Conservation (phyloP, 2,888 invertebrate genomes). For the Standfussiana lucernea region DNA sequence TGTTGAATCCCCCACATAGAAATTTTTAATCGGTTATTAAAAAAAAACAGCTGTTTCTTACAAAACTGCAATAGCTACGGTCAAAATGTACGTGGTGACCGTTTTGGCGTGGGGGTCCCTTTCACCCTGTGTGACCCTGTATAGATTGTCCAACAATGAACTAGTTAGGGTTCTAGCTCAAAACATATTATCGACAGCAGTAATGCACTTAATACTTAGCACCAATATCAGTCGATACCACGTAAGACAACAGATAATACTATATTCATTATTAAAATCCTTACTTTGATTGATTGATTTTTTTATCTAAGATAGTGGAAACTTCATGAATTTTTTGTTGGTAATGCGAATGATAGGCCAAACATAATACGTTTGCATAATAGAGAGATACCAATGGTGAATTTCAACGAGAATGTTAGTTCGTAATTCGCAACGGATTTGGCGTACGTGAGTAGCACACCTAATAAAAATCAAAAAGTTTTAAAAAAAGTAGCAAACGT, state of each 20-base stretch:
- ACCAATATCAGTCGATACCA: conserved; percentile 26
- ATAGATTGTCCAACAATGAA: neutral
- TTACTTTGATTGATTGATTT: conserved; percentile 24
- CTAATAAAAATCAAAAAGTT: neutral
- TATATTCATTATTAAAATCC: conserved; percentile 29
- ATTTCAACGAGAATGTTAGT: neutral
- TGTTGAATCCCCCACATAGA: too few relatives aligned
- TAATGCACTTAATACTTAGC: neutral
- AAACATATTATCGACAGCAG: neutral
- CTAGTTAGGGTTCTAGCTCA: neutral
- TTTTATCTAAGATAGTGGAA: conserved; percentile 12
- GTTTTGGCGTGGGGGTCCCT: too few relatives aligned
- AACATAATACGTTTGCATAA: neutral
- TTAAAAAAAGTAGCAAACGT: conserved; percentile 18
- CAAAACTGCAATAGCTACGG: too few relatives aligned
- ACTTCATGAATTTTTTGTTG: neutral
- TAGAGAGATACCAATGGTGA: neutral
- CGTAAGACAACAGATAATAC: conserved; percentile 4
- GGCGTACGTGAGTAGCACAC: conserved; percentile 8
- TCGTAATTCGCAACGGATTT: conserved; percentile 3
- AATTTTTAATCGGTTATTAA: too few relatives aligned
- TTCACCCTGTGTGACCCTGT: too few relatives aligned
- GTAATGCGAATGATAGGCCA: neutral
- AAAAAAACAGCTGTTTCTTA: too few relatives aligned
- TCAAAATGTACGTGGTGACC: too few relatives aligned